phyloP scores from a whole-genome alignment of 2,797 vertebrate genomes.

The Gadopsis bispinosus region DNA sequence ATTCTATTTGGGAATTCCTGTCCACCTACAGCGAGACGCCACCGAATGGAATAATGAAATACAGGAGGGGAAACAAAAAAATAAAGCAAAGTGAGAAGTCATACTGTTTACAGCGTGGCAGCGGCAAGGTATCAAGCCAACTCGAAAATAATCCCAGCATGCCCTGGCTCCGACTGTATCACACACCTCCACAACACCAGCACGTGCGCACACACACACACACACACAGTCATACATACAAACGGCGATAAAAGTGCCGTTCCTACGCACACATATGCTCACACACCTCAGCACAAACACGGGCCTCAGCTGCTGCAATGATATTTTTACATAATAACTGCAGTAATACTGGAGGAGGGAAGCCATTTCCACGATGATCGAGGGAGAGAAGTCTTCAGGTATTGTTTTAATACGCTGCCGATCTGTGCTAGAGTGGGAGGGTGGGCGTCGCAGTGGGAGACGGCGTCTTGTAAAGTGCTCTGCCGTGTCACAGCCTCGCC shows the following conservation, averaged over 20 bases:
- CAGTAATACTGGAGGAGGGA: not conserved
- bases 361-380: constrained; percentile 5
- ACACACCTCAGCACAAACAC: not conserved
- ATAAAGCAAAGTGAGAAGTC: constrained; percentile 24
- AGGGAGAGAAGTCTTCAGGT: constrained; percentile 26
- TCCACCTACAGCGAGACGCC: constrained; percentile 13
- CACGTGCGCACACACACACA: too few relatives aligned
- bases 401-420: constrained; percentile 27
- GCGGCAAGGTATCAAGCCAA: not conserved
- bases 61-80: not conserved
- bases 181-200: not conserved
- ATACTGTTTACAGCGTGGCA: constrained; percentile 3
- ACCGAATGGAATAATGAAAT: constrained; percentile 36
- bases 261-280: constrained; percentile 11
- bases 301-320: constrained; percentile 33
- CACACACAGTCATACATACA: constrained; percentile 11
- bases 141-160: constrained; percentile 37
- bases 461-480: not conserved
- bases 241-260: constrained; percentile 6
- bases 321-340: not conserved
- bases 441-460: not conserved
- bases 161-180: not conserved
- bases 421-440: not conserved
- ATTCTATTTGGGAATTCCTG: constrained; percentile 56
- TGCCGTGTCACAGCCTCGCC: constrained; percentile 15